Evolutionary conservation across 2,888 invertebrate species (phyloP), one percentile per base, ranked within the genome.

Genomic region (Apamea epomidion): DNA sequence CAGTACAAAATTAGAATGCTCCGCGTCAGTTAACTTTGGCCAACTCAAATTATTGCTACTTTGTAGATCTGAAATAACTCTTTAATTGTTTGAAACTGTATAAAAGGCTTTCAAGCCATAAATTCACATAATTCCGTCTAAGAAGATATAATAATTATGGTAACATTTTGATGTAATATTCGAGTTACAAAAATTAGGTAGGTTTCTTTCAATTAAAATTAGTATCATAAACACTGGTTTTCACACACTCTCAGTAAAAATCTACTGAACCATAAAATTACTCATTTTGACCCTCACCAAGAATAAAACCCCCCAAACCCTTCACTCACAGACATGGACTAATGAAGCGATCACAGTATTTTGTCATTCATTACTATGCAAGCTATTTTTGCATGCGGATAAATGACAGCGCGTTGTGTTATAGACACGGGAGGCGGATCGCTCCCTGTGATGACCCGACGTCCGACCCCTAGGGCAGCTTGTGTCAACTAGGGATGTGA

Each of bases 391-490:
- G 91, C 92, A 91, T 91, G 76, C 83, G 88, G 87, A 90, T 91
- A 92, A 92, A 93, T 93, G 93, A 93, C 93, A 92, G 90, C 89
- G 84, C 90, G 89, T 90, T 91, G 91, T 93, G 94, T 94, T 94
- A 94, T 93, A 94, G 94, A 91, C 94, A 94, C 90, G 92, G 92
- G 92, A 91, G 92, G 87, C 90, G 91, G 92, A 91, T 93, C 93
- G 92, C 91, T 92, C 92, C 92, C 94, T 92, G 92, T 94, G 95
- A 95, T 94, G 95, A 95, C 94, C 95, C 92, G 91, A 91, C 93
- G 90, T 91, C 90, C 93, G 91, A 94, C 93, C 95, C 93, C 93
- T 92, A 92, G 93, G 92, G 93, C 90, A 84, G 90, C 87, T 81
- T 83, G 80, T 83, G 83, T 79, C 78, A 76, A 76, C 83, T 91